phyloP scores from a whole-genome alignment of 2,797 vertebrate genomes.

The Carapus acus region DNA sequence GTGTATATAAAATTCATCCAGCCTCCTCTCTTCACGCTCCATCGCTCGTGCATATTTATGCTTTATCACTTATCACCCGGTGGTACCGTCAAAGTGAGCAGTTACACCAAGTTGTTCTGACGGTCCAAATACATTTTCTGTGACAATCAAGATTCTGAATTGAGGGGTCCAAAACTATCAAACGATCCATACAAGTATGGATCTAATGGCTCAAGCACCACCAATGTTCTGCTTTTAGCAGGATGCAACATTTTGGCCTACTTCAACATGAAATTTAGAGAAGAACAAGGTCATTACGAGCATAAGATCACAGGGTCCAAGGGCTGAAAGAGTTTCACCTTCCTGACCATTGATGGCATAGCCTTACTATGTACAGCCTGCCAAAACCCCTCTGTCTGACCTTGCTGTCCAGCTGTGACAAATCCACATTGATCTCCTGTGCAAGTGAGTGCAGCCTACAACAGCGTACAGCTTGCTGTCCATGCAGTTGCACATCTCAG shows the following conservation, averaged over 20 bases:
- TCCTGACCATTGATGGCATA: conserved; percentile 46
- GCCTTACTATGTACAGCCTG: conserved; percentile 44
- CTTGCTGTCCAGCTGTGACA: conserved; percentile 49
- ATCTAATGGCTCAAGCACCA: no score
- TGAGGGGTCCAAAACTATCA: no score
- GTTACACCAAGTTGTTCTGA: not conserved
- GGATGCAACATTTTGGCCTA: conserved; percentile 10
- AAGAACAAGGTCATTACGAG: conserved; percentile 27
- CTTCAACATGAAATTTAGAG: conserved; percentile 26
- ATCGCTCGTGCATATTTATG: no score
- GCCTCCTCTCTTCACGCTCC: no score
- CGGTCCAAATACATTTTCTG: no score
- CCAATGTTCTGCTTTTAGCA: not conserved
- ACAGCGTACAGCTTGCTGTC: conserved; percentile 24
- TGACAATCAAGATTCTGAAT: no score
- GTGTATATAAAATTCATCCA: no score
- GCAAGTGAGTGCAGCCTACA: not conserved
- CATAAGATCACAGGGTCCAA: conserved; percentile 29
- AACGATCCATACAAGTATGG: not conserved
- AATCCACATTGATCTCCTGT: conserved; percentile 30
- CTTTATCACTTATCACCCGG: no score
- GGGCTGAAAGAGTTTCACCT: conserved; percentile 52
- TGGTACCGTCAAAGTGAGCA: not conserved
- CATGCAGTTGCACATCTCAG: conserved; percentile 8
- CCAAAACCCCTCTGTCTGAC: conserved; percentile 51